A percentile compares a stretch with the other conserved stretches of the same genome.
Evolutionary conservation across 2,888 invertebrate species (phyloP).

Genomic region (Argyra leucocephala): DNA sequence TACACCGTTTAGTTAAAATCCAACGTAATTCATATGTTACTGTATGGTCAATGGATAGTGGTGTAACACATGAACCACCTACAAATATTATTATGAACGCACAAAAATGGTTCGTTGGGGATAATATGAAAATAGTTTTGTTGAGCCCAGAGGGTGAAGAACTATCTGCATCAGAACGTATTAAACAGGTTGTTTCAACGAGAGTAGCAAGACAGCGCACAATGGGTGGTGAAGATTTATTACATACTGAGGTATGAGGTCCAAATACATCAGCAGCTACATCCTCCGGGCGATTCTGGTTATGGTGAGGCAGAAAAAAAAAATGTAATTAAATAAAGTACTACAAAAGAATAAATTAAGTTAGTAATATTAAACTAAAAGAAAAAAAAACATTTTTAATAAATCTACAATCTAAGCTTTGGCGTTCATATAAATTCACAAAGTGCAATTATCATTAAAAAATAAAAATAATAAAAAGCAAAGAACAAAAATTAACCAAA

Average conservation of each 20-base stretch:
- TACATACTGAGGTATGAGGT: slow-evolving; percentile 36
- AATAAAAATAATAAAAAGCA: background rate
- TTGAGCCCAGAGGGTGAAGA: slow-evolving; percentile 71
- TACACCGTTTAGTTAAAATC: slow-evolving; percentile 77
- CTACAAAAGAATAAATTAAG: background rate
- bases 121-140: slow-evolving; percentile 72
- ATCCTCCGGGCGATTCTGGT: slow-evolving; percentile 18
- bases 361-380: background rate
- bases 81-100: slow-evolving; percentile 85
- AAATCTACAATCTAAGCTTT: background rate
- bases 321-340: too few species aligned
- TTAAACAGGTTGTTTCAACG: slow-evolving; percentile 52
- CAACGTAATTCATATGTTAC: slow-evolving; percentile 68
- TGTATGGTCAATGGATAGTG: slow-evolving; percentile 83
- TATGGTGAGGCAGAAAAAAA: background rate
- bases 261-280: slow-evolving; percentile 15
- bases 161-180: slow-evolving; percentile 58
- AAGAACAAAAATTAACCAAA: background rate
- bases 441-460: slow-evolving; percentile 1
- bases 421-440: background rate
- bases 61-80: slow-evolving; percentile 80
- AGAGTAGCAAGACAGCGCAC: slow-evolving; percentile 55
- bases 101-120: slow-evolving; percentile 76
- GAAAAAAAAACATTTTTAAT: background rate
- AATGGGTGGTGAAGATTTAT: slow-evolving; percentile 42